Evolutionary conservation across 2,113 vertebrate species (phyloP).

Genomic region (Mormoops blainvillei): DNA sequence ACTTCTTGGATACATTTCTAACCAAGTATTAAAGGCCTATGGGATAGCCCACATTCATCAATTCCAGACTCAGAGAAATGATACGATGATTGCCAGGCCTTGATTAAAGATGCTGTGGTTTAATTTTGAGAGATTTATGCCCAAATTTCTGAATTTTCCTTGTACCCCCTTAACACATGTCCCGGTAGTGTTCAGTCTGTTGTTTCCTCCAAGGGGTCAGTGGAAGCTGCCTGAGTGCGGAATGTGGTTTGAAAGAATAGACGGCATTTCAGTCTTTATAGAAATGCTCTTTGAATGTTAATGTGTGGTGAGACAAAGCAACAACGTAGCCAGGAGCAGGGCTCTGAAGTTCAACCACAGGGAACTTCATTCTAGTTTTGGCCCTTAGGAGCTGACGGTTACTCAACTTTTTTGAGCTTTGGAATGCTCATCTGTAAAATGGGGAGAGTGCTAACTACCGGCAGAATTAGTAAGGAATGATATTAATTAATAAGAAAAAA

Average conservation of each 20-base stretch:
- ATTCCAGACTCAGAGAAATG: constrained; percentile 7
- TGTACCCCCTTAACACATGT: background rate
- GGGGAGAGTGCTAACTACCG: background rate
- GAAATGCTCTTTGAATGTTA: constrained; percentile 32
- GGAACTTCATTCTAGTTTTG: background rate
- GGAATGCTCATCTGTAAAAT: constrained; percentile 18
- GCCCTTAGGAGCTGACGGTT: background rate
- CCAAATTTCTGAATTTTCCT: constrained; percentile 46
- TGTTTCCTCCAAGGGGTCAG: background rate
- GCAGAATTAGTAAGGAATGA: background rate
- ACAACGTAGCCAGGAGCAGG: background rate
- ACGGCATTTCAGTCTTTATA: constrained; percentile 2
- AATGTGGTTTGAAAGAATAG: constrained; percentile 4
- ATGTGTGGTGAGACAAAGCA: background rate
- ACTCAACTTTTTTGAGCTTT: background rate
- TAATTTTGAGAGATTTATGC: constrained; percentile 55
- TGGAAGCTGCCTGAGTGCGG: background rate
- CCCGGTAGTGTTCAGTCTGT: background rate
- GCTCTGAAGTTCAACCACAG: background rate
- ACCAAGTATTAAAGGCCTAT: constrained; percentile 56
- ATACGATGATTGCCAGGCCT: constrained; percentile 49
- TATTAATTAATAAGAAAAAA: background rate
- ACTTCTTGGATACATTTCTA: constrained; percentile 68
- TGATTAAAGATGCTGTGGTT: constrained; percentile 72
- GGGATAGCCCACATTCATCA: constrained; percentile 61